phyloP scores from a whole-genome alignment of 2,113 vertebrate species.

The Gnathonemus echidnorhynchus region DNA sequence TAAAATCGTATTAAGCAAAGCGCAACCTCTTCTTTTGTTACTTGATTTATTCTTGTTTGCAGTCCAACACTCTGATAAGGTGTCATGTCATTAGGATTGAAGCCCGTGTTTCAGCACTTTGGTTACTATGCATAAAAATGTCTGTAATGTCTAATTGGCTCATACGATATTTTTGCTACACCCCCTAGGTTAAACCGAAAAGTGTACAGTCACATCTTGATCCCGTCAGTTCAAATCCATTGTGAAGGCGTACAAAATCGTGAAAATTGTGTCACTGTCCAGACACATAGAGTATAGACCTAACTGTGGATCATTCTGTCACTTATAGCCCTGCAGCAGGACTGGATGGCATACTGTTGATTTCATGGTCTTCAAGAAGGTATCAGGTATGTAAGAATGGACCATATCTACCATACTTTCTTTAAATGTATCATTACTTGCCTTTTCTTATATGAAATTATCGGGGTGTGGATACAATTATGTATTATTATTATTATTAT shows the following conservation, averaged over 20 bases:
- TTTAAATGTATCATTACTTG: not conserved
- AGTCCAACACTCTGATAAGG: too few species aligned
- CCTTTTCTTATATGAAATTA: not conserved
- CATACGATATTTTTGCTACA: not conserved
- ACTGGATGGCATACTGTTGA: not conserved
- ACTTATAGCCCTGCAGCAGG: not conserved
- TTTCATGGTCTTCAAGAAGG: not conserved
- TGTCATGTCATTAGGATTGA: too few species aligned
- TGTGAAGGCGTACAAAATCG: not conserved
- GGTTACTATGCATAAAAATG: not conserved
- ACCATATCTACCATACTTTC: not conserved
- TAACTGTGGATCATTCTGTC: not conserved
- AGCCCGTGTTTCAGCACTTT: too few species aligned
- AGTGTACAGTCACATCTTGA: not conserved
- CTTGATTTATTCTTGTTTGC: too few species aligned
- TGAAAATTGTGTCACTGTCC: not conserved
- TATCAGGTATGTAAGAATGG: not conserved
- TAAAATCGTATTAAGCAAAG: too few species aligned
- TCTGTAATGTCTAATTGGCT: not conserved
- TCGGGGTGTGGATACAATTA: not conserved
- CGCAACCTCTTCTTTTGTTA: too few species aligned
- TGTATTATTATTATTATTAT: not conserved
- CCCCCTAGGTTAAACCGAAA: not conserved
- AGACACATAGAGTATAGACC: not conserved
- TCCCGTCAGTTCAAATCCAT: not conserved